phyloP scores from a whole-genome alignment of 2,113 vertebrate genomes.

The Periophthalmodon schlosseri region DNA sequence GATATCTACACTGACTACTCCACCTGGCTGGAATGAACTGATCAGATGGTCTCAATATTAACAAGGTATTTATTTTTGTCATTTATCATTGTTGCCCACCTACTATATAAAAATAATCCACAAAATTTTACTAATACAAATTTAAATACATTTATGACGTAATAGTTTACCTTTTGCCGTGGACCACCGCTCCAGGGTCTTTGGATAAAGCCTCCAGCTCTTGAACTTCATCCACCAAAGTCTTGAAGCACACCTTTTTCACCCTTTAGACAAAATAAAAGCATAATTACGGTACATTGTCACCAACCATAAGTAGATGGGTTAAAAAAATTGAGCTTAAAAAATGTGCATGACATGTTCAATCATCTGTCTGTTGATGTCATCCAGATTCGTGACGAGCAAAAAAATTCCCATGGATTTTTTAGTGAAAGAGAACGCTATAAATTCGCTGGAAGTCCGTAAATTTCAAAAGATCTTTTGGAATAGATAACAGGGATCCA shows the following conservation, averaged over 20 bases:
- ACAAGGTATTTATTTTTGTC: no score
- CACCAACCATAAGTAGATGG: background rate
- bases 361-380: constrained; percentile 34
- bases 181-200: constrained; percentile 93
- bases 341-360: constrained; percentile 25
- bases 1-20: no score
- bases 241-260: constrained; percentile 93
- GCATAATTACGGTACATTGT: background rate
- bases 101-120: background rate
- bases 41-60: no score
- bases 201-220: constrained; percentile 95
- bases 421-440: constrained; percentile 12
- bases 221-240: constrained; percentile 96
- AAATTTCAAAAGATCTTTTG: background rate
- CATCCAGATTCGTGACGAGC: constrained; percentile 12
- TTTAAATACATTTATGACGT: background rate
- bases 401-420: constrained; percentile 12
- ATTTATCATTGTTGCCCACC: no score
- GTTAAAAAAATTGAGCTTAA: background rate
- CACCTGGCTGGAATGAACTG: no score
- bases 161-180: constrained; percentile 89
- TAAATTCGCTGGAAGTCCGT: background rate
- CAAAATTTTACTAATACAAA: background rate
- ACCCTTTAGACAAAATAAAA: constrained; percentile 74
- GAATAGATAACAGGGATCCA: constrained; percentile 32